These are phyloP conservation scores for Phymatocera aterrima DNA, from an alignment of 2,888 invertebrate genomes.

Conservation along the genomic window DNA sequence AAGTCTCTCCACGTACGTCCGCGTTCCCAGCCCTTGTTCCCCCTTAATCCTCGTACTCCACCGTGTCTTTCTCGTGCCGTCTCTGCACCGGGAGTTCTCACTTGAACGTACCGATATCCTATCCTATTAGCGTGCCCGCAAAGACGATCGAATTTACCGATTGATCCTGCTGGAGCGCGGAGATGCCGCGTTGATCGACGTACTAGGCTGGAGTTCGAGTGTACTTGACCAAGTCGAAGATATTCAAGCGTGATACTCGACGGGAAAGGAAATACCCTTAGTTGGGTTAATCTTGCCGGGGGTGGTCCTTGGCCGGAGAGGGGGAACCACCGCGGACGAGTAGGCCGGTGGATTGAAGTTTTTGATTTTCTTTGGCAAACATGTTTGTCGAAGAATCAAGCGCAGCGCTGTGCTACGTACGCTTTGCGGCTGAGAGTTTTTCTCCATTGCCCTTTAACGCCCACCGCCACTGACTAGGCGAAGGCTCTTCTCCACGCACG, in stretches of 20 bases:
- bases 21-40: not conserved
- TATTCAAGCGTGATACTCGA: no score
- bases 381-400: constrained; percentile 45
- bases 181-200: no score
- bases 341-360: constrained; percentile 32
- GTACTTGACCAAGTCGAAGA: no score
- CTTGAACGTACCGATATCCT: not conserved
- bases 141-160: no score
- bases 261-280: not conserved
- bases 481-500: not conserved
- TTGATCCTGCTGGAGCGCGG: no score
- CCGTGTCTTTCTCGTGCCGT: not conserved
- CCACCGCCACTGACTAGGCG: not conserved
- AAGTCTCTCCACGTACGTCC: not conserved
- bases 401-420: not conserved
- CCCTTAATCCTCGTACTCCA: not conserved
- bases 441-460: not conserved
- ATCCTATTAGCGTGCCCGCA: no score
- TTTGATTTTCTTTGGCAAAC: constrained; percentile 44
- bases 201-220: no score
- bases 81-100: no score
- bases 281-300: constrained; percentile 6
- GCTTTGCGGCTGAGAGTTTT: constrained; percentile 6
- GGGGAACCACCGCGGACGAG: not conserved
- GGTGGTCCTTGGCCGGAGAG: constrained; percentile 9